These are phyloP conservation scores for Peromyscus nudipes DNA, from an alignment of 2,797 vertebrate genomes.

Conservation along the genomic window DNA sequence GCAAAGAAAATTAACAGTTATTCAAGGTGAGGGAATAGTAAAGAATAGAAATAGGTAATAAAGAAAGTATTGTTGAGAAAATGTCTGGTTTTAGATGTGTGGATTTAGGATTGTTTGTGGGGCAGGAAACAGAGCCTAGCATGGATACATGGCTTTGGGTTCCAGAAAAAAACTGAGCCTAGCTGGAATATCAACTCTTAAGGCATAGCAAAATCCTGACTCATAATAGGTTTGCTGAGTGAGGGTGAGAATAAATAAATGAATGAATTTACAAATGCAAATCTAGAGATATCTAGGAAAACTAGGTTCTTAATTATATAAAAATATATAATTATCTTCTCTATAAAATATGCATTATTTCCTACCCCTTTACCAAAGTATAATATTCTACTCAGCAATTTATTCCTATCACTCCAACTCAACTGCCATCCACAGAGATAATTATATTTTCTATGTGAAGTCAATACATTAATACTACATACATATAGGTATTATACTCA, in stretches of 20 bases:
- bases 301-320: background rate
- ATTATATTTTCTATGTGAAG: background rate
- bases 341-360: background rate
- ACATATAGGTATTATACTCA: background rate
- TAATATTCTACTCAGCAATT: slow-evolving; percentile 30
- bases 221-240: background rate
- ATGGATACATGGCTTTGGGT: background rate
- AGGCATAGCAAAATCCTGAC: slow-evolving; percentile 36
- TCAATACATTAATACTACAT: slow-evolving; percentile 4
- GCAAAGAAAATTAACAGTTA: background rate
- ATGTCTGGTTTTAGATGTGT: background rate
- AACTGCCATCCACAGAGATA: background rate
- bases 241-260: slow-evolving; percentile 15
- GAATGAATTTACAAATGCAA: slow-evolving; percentile 30
- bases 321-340: background rate
- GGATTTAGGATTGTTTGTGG: slow-evolving; percentile 13
- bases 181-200: slow-evolving; percentile 18
- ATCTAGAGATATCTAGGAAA: slow-evolving; percentile 6
- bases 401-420: background rate
- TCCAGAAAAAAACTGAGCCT: slow-evolving; percentile 18
- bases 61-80: background rate
- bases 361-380: background rate
- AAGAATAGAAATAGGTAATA: slow-evolving; percentile 29
- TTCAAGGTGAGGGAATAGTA: background rate
- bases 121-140: background rate